Conservation (phyloP, 1,140 invertebrate species). For the Mizuhopecten yessoensis region DNA sequence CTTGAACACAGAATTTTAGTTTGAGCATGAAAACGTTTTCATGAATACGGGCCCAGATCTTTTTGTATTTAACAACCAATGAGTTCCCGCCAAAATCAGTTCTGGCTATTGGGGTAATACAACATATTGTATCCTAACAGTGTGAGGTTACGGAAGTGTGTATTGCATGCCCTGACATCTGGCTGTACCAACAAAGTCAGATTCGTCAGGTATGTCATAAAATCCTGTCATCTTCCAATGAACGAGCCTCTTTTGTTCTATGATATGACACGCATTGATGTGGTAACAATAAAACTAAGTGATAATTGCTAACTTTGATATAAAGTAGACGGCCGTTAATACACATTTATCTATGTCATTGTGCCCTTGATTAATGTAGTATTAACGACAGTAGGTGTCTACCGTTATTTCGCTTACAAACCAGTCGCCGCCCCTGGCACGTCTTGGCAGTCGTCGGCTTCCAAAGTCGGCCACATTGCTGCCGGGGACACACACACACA, state of each 20-base stretch:
- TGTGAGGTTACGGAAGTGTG: too few species aligned
- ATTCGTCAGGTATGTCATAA: too few species aligned
- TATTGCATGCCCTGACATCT: too few species aligned
- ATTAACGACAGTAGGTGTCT: not conserved
- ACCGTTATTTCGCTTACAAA: not conserved
- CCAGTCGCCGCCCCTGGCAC: not conserved
- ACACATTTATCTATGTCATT: constrained; percentile 17
- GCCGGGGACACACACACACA: not conserved
- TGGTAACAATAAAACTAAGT: not conserved
- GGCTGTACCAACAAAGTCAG: too few species aligned
- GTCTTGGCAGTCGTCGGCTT: not conserved
- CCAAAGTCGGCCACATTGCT: not conserved
- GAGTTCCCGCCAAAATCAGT: too few species aligned
- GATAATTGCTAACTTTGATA: not conserved
- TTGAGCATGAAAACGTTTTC: too few species aligned
- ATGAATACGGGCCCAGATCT: too few species aligned
- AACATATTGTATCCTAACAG: too few species aligned
- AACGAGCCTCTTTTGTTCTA: not conserved
- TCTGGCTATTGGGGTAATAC: too few species aligned
- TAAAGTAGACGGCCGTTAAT: not conserved
- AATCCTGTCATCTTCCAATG: not conserved
- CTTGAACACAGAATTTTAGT: too few species aligned
- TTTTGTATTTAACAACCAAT: too few species aligned
- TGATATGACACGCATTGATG: not conserved
- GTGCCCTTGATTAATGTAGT: not conserved